Base-by-base conservation (phyloP, 1,140 invertebrate genomes). In the Aphis gossypii region DNA sequence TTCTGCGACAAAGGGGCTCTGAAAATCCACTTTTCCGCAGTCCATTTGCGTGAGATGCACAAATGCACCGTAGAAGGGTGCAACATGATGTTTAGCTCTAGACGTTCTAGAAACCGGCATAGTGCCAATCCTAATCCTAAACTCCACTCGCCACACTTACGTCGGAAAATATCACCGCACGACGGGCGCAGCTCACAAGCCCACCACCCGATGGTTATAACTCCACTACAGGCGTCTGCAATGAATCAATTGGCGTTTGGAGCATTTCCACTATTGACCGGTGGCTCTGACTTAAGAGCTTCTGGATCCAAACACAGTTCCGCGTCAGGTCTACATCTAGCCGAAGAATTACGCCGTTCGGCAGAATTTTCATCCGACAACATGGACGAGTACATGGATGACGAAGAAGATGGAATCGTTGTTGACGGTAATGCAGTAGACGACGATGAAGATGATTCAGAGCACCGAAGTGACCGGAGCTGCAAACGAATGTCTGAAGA, bases 1-100 rank as follows among this genome's bases (percentile, higher is more conserved):
- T 99, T 99, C 96, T 99, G 99, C 96, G 99, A 99, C 96, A 99
- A 99, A 96, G 99, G 99, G 92, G 99, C 99, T 1, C 96, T 99
- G 2, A 99, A 99, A 96, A 99, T 99, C 44, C 99, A 99, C 95
- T 99, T 99, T 95, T 99, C 99, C 87, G 99, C 99, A 0, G 99
- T 99, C 14, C 99, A 99, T 95, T 95, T 99, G 93, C 97, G 98
- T 38, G 99, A 99, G 96, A 99, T 99, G 99, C 99, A 99, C 95
- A 99, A 99, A 95, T 99, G 99, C 95, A 99, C 99, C 0, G 98
- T 99, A 0, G 98, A 99, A 95, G 99, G 99, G 1, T 99, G 99
- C 95, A 99, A 98, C 95, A 99, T 99, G 98, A 99, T 99, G 98
- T 99, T 99, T 95, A 99, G 98, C 95, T 99, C 98, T 25, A 96